phyloP scores from a whole-genome alignment of 1,140 invertebrate genomes.

The Drosophila arizonae region DNA sequence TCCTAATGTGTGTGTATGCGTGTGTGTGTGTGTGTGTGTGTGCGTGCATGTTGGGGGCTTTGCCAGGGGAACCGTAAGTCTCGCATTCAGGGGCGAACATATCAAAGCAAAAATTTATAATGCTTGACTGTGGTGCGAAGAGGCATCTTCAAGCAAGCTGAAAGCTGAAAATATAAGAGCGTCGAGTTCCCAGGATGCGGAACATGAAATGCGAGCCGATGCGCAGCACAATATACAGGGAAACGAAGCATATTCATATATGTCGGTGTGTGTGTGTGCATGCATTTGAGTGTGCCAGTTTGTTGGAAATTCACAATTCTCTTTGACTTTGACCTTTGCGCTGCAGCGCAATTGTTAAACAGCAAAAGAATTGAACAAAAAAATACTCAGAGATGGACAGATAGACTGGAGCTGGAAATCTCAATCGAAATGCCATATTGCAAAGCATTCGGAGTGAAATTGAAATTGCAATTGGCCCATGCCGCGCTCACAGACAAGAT shows the following conservation, averaged over 20 bases:
- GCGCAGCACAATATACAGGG: too few relatives aligned
- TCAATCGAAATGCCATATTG: constrained; percentile 8
- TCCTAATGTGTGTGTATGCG: neutral
- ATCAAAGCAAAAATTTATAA: constrained; percentile 35
- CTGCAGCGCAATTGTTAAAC: neutral
- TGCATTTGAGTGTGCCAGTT: neutral
- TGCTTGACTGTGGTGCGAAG: neutral
- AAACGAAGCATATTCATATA: too few relatives aligned
- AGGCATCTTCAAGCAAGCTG: neutral
- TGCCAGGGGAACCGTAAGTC: neutral
- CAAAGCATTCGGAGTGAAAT: neutral
- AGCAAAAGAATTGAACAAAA: too few relatives aligned
- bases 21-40: too few relatives aligned
- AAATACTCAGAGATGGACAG: neutral
- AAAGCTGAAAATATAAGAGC: too few relatives aligned
- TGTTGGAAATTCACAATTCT: neutral
- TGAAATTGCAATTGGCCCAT: constrained; percentile 13
- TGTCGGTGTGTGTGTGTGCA: too few relatives aligned
- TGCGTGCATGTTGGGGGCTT: neutral
- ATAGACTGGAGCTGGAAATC: neutral
- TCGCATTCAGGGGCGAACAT: constrained; percentile 14
- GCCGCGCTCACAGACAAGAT: neutral
- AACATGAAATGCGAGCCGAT: too few relatives aligned
- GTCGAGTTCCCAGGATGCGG: too few relatives aligned
- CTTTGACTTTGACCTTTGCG: neutral